Base-by-base conservation (phyloP, 2,113 vertebrate genomes). In the Larimichthys crocea region DNA sequence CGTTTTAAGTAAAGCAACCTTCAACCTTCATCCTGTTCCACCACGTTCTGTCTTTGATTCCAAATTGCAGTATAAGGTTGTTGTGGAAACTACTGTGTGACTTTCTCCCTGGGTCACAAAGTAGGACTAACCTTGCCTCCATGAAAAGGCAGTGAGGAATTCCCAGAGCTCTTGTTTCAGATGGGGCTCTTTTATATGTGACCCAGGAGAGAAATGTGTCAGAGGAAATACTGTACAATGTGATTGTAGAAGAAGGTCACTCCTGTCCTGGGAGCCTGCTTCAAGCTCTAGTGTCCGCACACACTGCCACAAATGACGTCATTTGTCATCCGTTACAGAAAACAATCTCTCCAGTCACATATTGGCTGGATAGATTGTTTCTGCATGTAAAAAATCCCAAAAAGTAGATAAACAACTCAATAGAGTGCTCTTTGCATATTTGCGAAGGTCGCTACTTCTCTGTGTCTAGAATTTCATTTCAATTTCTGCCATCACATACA, bases 131-230 rank as follows among this genome's bases (percentile, higher is more conserved):
- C 62, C 59, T 85, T 42, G 35, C 79, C 78, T 70, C 65, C 70
- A 67, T 71, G 66, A 35, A 80, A 79, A 76, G 56, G 29, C 67
- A 74, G 68, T n/a, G 66, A 84, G 80, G 85, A 93, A 93, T 90
- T 92, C 86, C 85, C 74, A 85, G 55, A 80, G 83, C 83, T 93
- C 86, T 86, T 87, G 84, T 89, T 93, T 93, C 85, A 78, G 74
- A 86, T 10, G 79, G 69, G 50, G 76, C 81, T 88, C 79, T 76
- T 92, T 93, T 88, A 91, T 87, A 68, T 82, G 71, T 77, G 71
- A 72, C 53, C 80, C 75, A 31, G 59, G 65, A 75, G 64, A 82
- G 31, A 79, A 76, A 53, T 22, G 61, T 76, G 67, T 66, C 65
- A 56, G 55, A 81, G 68, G 77, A 88, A 84, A 80, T 80, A 85